phyloP scores from a whole-genome alignment of 2,888 invertebrate species.

The Plusia festucae region DNA sequence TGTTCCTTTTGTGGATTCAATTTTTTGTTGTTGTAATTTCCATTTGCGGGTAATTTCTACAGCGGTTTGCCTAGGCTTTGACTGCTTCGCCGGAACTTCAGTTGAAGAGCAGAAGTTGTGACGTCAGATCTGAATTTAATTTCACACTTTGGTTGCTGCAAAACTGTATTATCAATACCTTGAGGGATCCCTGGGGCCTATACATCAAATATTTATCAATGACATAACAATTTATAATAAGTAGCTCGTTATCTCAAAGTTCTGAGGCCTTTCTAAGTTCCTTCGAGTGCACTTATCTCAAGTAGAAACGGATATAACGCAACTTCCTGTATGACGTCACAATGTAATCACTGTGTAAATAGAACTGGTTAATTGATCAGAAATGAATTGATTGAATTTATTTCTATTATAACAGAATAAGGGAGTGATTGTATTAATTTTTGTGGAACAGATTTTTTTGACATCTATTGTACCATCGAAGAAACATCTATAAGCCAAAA shows the following conservation, averaged over 20 bases:
- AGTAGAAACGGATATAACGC: slow-evolving; percentile 43
- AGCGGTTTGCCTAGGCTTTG: too few relatives aligned
- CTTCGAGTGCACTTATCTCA: slow-evolving; percentile 46
- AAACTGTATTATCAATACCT: neutral
- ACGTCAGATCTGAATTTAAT: neutral
- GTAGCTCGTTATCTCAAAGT: slow-evolving; percentile 17
- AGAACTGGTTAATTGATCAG: slow-evolving; percentile 21
- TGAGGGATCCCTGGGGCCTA: neutral
- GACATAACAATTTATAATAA: slow-evolving; percentile 1
- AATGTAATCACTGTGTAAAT: slow-evolving; percentile 34
- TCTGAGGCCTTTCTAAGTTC: slow-evolving; percentile 19
- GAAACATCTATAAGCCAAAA: too few relatives aligned
- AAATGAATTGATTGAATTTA: slow-evolving; percentile 11
- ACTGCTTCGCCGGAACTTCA: too few relatives aligned
- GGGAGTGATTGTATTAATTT: too few relatives aligned
- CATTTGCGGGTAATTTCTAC: too few relatives aligned
- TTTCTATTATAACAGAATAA: neutral
- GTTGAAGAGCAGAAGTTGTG: too few relatives aligned
- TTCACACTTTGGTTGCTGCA: neutral
- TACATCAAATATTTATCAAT: neutral
- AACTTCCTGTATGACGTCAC: slow-evolving; percentile 44
- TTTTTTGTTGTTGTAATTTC: too few relatives aligned
- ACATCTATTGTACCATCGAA: too few relatives aligned
- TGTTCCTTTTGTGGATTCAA: too few relatives aligned
- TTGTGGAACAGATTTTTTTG: too few relatives aligned